These are phyloP conservation scores for Lydus trimaculatus DNA, from an alignment of 2,888 invertebrate genomes.

Conservation along the genomic window DNA sequence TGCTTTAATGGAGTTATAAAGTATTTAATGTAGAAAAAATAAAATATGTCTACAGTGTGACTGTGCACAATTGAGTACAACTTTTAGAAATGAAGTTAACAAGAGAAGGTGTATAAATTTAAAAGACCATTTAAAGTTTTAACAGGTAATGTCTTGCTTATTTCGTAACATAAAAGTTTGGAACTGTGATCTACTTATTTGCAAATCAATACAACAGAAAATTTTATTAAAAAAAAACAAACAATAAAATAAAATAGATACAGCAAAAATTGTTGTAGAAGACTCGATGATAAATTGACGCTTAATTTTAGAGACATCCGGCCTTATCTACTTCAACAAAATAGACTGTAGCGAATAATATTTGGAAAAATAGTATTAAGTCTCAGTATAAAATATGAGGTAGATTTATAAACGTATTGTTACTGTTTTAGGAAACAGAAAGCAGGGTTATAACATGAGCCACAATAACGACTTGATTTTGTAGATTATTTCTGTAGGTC, in stretches of 20 bases:
- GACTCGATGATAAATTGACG: too few species aligned
- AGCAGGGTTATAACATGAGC: constrained; percentile 21
- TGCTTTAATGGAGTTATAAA: constrained; percentile 34
- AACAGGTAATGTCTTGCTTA: constrained; percentile 40
- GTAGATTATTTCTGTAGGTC: constrained; percentile 31
- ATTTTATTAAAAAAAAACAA: too few species aligned
- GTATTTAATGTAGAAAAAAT: constrained; percentile 26
- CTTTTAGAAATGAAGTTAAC: constrained; percentile 29
- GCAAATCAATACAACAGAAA: too few species aligned
- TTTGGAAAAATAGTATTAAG: constrained; percentile 53
- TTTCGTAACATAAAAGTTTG: constrained; percentile 48
- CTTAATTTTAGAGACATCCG: constrained; percentile 42
- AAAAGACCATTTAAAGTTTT: constrained; percentile 45
- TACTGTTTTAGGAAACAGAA: constrained; percentile 42
- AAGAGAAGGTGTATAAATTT: constrained; percentile 38
- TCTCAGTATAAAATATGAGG: constrained; percentile 48
- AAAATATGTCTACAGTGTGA: too few species aligned
- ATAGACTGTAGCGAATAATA: constrained; percentile 50
- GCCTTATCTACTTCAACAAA: constrained; percentile 51
- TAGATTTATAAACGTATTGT: constrained; percentile 47
- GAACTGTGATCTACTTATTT: too few species aligned
- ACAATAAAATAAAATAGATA: too few species aligned
- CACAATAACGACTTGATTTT: constrained; percentile 30
- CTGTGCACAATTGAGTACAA: constrained; percentile 9
- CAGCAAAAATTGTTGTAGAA: too few species aligned